These are phyloP conservation scores for Plecturocebus donacophilus DNA, from an alignment of 2,113 vertebrate genomes.

Conservation along the genomic window DNA sequence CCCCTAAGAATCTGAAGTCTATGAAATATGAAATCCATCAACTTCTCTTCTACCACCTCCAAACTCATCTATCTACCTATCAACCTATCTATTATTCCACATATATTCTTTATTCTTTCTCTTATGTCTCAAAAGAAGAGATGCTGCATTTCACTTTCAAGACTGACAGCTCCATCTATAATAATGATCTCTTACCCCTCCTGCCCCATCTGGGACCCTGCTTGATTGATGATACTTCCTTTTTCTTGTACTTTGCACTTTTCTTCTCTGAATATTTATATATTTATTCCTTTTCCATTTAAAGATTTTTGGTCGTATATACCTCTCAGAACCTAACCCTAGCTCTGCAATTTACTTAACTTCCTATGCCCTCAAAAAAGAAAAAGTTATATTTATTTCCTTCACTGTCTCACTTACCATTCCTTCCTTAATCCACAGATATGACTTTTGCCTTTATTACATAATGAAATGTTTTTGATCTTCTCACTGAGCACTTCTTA, in stretches of 20 bases:
- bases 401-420: conserved; percentile 1
- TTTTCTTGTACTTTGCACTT: neutral
- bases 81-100: neutral
- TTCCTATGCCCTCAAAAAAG: neutral
- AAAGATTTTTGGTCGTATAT: neutral
- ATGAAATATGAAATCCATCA: neutral
- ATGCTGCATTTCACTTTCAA: neutral
- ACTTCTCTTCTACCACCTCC: neutral
- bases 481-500: neutral
- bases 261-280: neutral
- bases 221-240: neutral
- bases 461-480: neutral
- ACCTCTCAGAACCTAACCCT: neutral
- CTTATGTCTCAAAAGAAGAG: neutral
- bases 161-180: neutral
- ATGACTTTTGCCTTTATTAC: neutral
- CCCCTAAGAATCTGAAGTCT: neutral
- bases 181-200: neutral
- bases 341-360: neutral
- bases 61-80: neutral
- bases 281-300: neutral
- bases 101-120: neutral
- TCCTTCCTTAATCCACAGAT: neutral
- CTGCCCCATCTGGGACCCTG: neutral
- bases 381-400: neutral